Evolutionary conservation across 2,888 invertebrate genomes (phyloP).

Genomic region (Phymatocera aterrima): DNA sequence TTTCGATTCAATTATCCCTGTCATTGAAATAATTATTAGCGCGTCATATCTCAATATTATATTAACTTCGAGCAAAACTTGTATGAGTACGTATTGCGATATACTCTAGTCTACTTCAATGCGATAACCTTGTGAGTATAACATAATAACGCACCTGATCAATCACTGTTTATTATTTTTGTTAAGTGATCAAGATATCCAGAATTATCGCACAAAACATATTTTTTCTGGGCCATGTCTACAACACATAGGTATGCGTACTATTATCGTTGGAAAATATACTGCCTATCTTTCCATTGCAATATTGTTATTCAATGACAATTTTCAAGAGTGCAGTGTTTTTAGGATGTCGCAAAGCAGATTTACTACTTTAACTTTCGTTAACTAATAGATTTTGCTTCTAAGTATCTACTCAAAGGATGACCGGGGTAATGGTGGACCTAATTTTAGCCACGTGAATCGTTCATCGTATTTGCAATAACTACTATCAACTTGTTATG

Average conservation of each 20-base stretch:
- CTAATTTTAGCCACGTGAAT: neutral
- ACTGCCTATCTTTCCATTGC: neutral
- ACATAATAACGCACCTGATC: neutral
- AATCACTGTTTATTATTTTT: neutral
- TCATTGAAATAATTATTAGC: neutral
- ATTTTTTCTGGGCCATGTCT: constrained; percentile 24
- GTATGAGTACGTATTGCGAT: neutral
- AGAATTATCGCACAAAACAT: constrained; percentile 12
- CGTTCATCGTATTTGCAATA: neutral
- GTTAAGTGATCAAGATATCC: neutral
- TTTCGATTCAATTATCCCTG: neutral
- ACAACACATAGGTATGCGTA: neutral
- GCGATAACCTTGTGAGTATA: neutral
- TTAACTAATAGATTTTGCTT: neutral
- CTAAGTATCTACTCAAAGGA: neutral
- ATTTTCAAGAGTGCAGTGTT: neutral
- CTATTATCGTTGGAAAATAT: neutral
- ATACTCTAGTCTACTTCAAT: neutral
- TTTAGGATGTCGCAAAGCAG: neutral
- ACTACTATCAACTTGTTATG: constrained; percentile 1
- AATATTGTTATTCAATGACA: neutral
- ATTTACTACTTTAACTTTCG: neutral
- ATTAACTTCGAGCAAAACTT: neutral
- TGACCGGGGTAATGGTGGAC: neutral
- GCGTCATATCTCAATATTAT: neutral